These are phyloP conservation scores for Microcebus griseorufus DNA, from an alignment of 2,113 vertebrate species.

Conservation along the genomic window DNA sequence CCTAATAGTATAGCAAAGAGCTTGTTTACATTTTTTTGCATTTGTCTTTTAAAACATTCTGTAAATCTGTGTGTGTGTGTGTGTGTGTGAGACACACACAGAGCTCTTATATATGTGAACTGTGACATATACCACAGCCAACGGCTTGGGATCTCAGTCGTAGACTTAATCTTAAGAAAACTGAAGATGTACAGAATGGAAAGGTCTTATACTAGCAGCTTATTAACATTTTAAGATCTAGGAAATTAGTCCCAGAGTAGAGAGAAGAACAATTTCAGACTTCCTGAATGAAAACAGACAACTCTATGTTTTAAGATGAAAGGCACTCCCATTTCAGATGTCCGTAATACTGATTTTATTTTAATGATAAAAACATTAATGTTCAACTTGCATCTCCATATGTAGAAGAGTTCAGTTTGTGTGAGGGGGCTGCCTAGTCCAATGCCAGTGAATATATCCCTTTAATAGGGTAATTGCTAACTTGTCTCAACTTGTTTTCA, in stretches of 20 bases:
- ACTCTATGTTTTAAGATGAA: slow-evolving; percentile 7
- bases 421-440: slow-evolving; percentile 63
- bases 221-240: slow-evolving; percentile 24
- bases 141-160: slow-evolving; percentile 14
- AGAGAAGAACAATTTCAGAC: slow-evolving; percentile 10
- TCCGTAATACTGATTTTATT: slow-evolving; percentile 58
- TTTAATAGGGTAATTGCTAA: slow-evolving; percentile 86
- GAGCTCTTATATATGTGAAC: background rate
- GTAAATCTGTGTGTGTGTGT: background rate
- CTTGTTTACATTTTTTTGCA: slow-evolving; percentile 59
- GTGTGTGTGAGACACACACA: background rate
- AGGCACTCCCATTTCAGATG: slow-evolving; percentile 3
- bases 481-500: slow-evolving; percentile 86
- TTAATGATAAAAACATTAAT: slow-evolving; percentile 68
- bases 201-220: background rate
- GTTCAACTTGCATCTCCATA: slow-evolving; percentile 31
- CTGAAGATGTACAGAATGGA: background rate
- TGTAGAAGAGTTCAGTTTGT: slow-evolving; percentile 51
- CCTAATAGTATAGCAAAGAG: slow-evolving; percentile 49
- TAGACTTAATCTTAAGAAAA: slow-evolving; percentile 21
- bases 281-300: slow-evolving; percentile 36
- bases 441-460: slow-evolving; percentile 74
- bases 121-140: slow-evolving; percentile 42
- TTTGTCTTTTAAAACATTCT: slow-evolving; percentile 47
- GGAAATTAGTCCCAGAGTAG: background rate